Evolutionary conservation across 2,888 invertebrate species (phyloP), one percentile per base, ranked within the genome.

Genomic region (Cenopis cana): DNA sequence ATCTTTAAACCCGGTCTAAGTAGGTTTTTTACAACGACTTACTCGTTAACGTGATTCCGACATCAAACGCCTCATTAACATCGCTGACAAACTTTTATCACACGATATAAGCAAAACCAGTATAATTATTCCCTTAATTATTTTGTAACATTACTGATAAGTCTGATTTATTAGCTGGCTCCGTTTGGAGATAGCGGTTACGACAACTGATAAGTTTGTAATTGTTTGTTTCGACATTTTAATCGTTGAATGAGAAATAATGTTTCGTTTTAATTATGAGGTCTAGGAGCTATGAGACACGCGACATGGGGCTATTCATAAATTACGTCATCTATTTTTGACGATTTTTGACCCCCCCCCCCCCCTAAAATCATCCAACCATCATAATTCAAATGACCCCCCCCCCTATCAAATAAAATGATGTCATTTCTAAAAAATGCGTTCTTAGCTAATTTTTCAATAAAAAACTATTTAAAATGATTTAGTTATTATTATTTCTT

Each of bases 41-140:
- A 54, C n/a, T n/a, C 24, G 1, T n/a, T 38, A 20, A 54, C 20
- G 18, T 24, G 3, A 50, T 24, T 18, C 38, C 38, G 3, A 56
- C 64, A 65, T 71, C 38, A 60, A 68, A 56, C 72, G 33, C 18
- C 17, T 61, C 70, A 68, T 75, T 78, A 76, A 76, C 68, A 73
- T 73, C 72, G 73, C 65, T 68, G 33, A 76, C 76, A 67, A 75
- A 70, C 72, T 75, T 73, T 70, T 68, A 68, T 65, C 64, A 20
- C 56, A 68, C 55, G 33, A 67, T 74, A 67, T 24, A 55, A 54
- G 67, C 71, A 82, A 81, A 82, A 85, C 83, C 78, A 73, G 84
- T 87, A 89, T 91, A 90, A 91, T 90, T 90, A 82, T 86, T 89
- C 62, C 59, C 72, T 88, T 91, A 91, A 92, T 91, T 91, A 91